Evolutionary conservation across 2,797 vertebrate species (phyloP).

Genomic region (Sorex maritimensis): DNA sequence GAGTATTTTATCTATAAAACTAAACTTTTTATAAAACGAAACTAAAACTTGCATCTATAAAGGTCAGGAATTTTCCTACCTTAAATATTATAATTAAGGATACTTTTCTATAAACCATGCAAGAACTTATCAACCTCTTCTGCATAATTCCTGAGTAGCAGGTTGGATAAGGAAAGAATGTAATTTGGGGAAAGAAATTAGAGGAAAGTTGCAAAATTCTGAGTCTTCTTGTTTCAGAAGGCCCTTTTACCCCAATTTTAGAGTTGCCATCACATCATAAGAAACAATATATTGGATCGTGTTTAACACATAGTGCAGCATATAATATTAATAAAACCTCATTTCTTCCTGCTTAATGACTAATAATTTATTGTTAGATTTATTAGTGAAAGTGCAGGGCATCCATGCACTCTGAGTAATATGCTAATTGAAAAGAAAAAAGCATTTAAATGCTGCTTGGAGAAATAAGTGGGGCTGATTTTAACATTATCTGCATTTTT

Average conservation of each 20-base stretch:
- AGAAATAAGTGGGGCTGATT: conserved; percentile 20
- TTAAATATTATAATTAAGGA: not conserved
- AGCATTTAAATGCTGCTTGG: not conserved
- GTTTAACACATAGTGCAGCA: not conserved
- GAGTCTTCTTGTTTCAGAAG: not conserved
- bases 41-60: too few species aligned
- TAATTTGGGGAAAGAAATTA: not conserved
- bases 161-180: conserved; percentile 7
- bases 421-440: conserved; percentile 55
- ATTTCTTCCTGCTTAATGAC: conserved; percentile 18
- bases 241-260: not conserved
- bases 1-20: too few species aligned
- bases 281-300: not conserved
- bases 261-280: not conserved
- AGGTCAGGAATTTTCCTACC: conserved; percentile 6
- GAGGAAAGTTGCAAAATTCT: not conserved
- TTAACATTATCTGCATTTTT: not conserved
- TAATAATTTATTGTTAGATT: conserved; percentile 36
- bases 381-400: conserved; percentile 58
- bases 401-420: not conserved
- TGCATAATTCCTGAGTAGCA: not conserved
- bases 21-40: too few species aligned
- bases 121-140: not conserved
- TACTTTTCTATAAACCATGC: conserved; percentile 1
- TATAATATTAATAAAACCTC: not conserved